Evolutionary conservation across 2,888 invertebrate genomes (phyloP), one percentile per base, ranked within the genome.

Genomic region (Lepidocyrtinus sp.): DNA sequence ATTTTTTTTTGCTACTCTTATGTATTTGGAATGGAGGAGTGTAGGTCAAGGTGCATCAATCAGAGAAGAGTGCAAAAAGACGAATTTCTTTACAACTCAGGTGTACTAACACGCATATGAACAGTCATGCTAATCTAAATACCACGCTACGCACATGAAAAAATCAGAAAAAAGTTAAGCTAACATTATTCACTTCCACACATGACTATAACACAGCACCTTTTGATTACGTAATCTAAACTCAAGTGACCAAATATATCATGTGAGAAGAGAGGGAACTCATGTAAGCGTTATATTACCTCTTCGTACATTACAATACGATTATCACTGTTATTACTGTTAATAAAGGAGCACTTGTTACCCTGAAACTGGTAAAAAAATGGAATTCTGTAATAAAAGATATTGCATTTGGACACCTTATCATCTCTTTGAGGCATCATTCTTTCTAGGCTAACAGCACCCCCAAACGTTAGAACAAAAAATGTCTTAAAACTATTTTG

Each of bases 31-130:
- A 36, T 72, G 27, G 12, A 22, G 24, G 59, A 77, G 77, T 77
- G 77, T 77, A 77, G 77, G 77, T 77, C 77, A 77, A 77, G 77
- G 77, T 77, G 72, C 61, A 55, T 77, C 72, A 67, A 62, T 77
- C 65, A 72, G 55, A 76, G 50, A 65, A 50, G 64, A 64, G 36
- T 36, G 36, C 5, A 36, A 36, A 36, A 36, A 12, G 5, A 36
- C 36, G 12, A 12, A 36, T 36, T 36, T 12, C 12, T 36, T 9
- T 36, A 36, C 5, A 36, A 12, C 36, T 12, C 12, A 9, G 64
- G 21, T 63, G 63, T 76, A 64, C 46, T 45, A 36, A 67, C 36
- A 36, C 19, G 45, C 24, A 61, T 67, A 74, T 25, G 62, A 24
- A 24, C 15, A 24, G 36, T 68, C 26, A 7, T 19, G 21, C 1